A percentile compares a stretch with the other conserved stretches of the same genome.
phyloP scores from a whole-genome alignment of 2,113 vertebrate genomes.

The Brachyhypopomus gauderio region DNA sequence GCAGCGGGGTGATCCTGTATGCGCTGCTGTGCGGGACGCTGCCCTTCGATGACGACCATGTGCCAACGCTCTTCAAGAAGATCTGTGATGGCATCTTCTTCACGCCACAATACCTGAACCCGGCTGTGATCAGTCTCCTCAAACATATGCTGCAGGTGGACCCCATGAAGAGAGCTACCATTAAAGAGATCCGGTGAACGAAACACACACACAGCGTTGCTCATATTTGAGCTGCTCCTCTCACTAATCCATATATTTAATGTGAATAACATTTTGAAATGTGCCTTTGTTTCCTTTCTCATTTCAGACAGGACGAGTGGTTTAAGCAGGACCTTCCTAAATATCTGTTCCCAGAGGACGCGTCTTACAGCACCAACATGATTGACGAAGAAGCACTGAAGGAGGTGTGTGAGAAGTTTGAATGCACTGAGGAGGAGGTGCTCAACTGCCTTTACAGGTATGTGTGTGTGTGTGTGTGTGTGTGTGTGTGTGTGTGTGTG shows the following conservation, averaged over 20 bases:
- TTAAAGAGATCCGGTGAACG: constrained; percentile 91
- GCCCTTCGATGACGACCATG: constrained; percentile 97
- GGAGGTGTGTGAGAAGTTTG: constrained; percentile 97
- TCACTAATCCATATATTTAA: neutral
- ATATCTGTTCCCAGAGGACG: constrained; percentile 96
- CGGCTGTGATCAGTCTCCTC: constrained; percentile 87
- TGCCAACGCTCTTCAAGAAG: constrained; percentile 99
- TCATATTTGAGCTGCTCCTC: neutral
- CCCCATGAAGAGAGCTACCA: constrained; percentile 97
- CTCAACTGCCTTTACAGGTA: constrained; percentile 87
- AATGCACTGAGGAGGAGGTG: constrained; percentile 96
- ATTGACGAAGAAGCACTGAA: constrained; percentile 98
- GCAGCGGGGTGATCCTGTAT: constrained; percentile 97
- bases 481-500: no score
- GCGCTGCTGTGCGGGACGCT: constrained; percentile 94
- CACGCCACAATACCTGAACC: constrained; percentile 94
- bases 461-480: neutral
- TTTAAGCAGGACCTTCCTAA: constrained; percentile 96
- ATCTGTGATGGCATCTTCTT: constrained; percentile 99
- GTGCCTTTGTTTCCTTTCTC: neutral
- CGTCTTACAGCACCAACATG: constrained; percentile 94
- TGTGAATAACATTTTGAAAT: neutral
- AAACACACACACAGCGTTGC: neutral
- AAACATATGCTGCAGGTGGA: constrained; percentile 98
- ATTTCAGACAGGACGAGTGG: constrained; percentile 92